phyloP scores from a whole-genome alignment of 2,113 vertebrate species.

The Cryptomyrus ogoouensis region DNA sequence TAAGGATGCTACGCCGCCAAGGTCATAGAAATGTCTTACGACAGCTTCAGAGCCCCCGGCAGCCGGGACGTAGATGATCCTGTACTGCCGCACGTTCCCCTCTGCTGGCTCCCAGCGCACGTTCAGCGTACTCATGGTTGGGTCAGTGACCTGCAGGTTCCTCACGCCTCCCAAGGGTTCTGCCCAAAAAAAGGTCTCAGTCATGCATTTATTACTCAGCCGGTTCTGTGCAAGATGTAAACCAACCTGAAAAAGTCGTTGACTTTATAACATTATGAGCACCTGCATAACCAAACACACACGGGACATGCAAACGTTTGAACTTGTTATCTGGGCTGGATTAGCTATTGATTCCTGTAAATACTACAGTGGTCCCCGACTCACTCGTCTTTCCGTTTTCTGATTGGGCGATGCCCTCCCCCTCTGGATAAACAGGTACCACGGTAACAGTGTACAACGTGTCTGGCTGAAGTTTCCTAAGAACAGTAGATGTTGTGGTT shows the following conservation, averaged over 20 bases:
- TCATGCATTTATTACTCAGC: neutral
- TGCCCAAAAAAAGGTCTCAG: conserved; percentile 40
- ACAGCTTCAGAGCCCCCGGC: neutral
- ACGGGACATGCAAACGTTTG: neutral
- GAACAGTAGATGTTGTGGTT: conserved; percentile 71
- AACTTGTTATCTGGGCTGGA: neutral
- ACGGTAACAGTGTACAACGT: conserved; percentile 80
- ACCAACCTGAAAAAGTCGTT: neutral
- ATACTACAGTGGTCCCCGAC: conserved; percentile 29
- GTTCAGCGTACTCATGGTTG: conserved; percentile 77
- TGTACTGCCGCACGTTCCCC: conserved; percentile 82
- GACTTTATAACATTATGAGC: conserved; percentile 68
- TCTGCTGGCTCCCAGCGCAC: conserved; percentile 88
- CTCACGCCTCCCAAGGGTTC: conserved; percentile 78
- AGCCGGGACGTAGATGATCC: conserved; percentile 71
- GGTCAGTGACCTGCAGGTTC: conserved; percentile 82
- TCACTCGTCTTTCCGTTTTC: conserved; percentile 85
- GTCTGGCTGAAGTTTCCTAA: conserved; percentile 77
- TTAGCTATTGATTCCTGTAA: neutral
- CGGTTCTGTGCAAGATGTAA: neutral
- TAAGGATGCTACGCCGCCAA: neutral
- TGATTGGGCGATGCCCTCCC: conserved; percentile 75
- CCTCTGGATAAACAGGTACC: conserved; percentile 77
- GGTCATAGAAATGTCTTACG: neutral
- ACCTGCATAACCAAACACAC: conserved; percentile 49